Conservation (phyloP, 2,888 invertebrate species). For the Phyto melanocephala region DNA sequence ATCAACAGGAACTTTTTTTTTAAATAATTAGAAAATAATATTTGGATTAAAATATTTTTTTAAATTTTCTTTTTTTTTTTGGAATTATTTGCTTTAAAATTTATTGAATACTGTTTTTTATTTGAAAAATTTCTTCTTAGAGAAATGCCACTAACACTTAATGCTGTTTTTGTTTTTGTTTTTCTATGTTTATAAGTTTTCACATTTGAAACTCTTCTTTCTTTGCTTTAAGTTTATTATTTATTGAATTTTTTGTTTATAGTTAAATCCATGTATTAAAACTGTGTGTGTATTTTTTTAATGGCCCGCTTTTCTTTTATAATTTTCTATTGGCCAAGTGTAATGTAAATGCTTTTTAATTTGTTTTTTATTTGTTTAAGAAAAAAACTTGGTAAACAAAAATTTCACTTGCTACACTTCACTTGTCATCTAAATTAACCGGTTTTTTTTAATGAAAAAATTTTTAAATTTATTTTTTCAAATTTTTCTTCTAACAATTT, state of each 20-base stretch:
- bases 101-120: slow-evolving; percentile 52
- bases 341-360: slow-evolving; percentile 54
- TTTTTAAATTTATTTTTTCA: slow-evolving; percentile 4
- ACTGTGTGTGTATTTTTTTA: slow-evolving; percentile 52
- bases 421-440: slow-evolving; percentile 58
- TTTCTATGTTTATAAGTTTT: slow-evolving; percentile 22
- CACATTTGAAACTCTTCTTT: slow-evolving; percentile 32
- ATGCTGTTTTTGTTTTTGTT: slow-evolving; percentile 1
- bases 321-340: slow-evolving; percentile 45
- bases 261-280: slow-evolving; percentile 60
- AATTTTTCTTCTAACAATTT: not conserved
- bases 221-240: slow-evolving; percentile 5
- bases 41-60: slow-evolving; percentile 56
- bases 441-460: slow-evolving; percentile 36
- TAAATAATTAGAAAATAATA: slow-evolving; percentile 31
- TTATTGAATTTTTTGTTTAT: slow-evolving; percentile 43
- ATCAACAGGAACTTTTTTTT: slow-evolving; percentile 62
- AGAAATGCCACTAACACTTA: not conserved
- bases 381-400: slow-evolving; percentile 51
- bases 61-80: slow-evolving; percentile 37
- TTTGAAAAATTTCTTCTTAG: slow-evolving; percentile 14
- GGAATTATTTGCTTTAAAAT: slow-evolving; percentile 40
- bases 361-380: slow-evolving; percentile 44
- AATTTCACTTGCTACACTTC: slow-evolving; percentile 64
- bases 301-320: slow-evolving; percentile 55